Base-by-base conservation (phyloP, 2,797 vertebrate species). In the Aeoliscus strigatus region DNA sequence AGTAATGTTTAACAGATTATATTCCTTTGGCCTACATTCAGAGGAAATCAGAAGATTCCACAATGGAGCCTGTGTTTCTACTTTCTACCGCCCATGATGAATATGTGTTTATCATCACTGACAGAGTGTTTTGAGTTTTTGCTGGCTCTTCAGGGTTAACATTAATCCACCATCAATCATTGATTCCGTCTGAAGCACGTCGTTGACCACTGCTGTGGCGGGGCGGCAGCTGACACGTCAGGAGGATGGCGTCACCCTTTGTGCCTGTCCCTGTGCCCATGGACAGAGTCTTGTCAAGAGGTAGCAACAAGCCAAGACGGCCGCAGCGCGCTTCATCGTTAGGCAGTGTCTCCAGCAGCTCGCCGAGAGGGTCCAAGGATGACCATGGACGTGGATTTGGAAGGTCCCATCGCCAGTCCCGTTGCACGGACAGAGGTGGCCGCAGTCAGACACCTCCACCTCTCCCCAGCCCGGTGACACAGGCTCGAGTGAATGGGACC, bases 211-310 rank as follows among this genome's bases (percentile, higher is more conserved):
- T 40, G 47, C 23, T 1, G 59, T 53, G 59, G 55, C 8, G 4
- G 55, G 35, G 33, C 58, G 10, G 49, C 44, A 51, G 39, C 8
- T 2, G 7, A 2, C 28, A 27, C 21, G 61, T 70, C 51, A 59
- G 55, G 57, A 68, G 60, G 49, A 86, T 86, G 84, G 82, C 84
- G 7, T 80, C 84, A 16, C 80, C 84, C 9, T 86, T 86, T 39
- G 84, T 84, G 68, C 84, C 84, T 36, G 80, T 86, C 24, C 82
- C 80, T 0, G 43, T 83, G 62, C 82, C 84, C 12, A 33, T 86
- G 63, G 73, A 79, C 60, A 66, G 75, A 60, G 47, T 40, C 33
- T 25, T 60, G 29, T 58, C 74, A 0, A 66, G 58, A 23, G 50
- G 66, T 2, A 58, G 40, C 26, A 25, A 38, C 46, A 82, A 80